A percentile compares a stretch with the other conserved stretches of the same genome.
Evolutionary conservation across 1,140 invertebrate genomes (phyloP).

Genomic region (Heliothis subflexa): DNA sequence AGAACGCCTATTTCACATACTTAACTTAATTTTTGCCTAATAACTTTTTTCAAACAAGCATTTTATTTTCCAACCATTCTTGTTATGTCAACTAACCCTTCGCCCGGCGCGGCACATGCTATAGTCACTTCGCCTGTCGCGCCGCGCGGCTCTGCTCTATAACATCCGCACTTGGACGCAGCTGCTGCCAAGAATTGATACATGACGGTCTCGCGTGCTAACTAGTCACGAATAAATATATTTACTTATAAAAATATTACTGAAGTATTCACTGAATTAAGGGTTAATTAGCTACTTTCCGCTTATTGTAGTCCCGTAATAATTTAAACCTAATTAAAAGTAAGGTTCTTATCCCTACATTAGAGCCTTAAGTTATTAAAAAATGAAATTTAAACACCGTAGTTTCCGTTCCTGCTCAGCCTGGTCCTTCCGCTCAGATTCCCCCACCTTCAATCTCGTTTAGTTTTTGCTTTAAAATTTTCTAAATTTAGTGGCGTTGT

Average conservation of each 20-base stretch:
- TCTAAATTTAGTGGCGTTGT: slow-evolving; percentile 36
- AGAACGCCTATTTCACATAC: too few species aligned
- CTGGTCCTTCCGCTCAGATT: slow-evolving; percentile 17
- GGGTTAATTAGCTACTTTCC: not conserved
- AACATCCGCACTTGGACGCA: slow-evolving; percentile 15
- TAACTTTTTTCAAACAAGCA: too few species aligned
- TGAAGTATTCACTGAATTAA: not conserved
- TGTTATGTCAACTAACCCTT: not conserved
- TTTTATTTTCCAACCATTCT: too few species aligned
- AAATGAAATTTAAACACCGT: slow-evolving; percentile 7
- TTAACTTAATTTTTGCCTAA: too few species aligned
- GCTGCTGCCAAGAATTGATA: slow-evolving; percentile 16
- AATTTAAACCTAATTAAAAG: slow-evolving; percentile 12
- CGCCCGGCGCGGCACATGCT: not conserved
- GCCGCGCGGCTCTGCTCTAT: not conserved
- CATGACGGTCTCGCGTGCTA: slow-evolving; percentile 6
- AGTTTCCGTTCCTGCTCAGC: slow-evolving; percentile 14
- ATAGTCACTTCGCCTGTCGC: not conserved
- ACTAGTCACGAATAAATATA: not conserved
- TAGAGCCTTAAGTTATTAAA: slow-evolving; percentile 17
- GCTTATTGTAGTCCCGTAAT: not conserved
- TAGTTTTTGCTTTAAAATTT: slow-evolving; percentile 18
- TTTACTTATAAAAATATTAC: not conserved
- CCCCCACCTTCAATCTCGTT: slow-evolving; percentile 30
- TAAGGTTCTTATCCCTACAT: not conserved